Percentiles rank a stretch among this genome's conserved stretches.
phyloP scores from a whole-genome alignment of 1,140 invertebrate genomes.

The Drosophila quadrilineata region DNA sequence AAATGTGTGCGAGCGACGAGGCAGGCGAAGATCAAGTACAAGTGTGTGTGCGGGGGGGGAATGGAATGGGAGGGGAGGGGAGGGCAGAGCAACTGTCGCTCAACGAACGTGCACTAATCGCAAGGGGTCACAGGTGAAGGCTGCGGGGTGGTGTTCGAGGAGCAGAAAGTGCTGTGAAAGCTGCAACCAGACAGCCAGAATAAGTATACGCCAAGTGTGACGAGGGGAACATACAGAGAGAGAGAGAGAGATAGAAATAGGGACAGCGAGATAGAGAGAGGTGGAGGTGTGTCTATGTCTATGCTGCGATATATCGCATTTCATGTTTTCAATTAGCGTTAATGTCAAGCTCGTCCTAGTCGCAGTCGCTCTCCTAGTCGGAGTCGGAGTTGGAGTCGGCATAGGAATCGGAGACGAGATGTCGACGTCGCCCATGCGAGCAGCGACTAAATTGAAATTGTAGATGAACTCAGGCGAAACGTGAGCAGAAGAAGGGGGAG shows the following conservation, averaged over 20 bases:
- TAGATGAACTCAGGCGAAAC: not conserved
- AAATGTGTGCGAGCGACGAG: slow-evolving; percentile 51
- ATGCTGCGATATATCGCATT: slow-evolving; percentile 55
- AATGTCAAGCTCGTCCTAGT: slow-evolving; percentile 49
- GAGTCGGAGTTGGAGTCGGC: too few species aligned
- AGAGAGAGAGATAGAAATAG: too few species aligned
- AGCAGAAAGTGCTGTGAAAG: not conserved
- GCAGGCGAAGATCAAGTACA: too few species aligned
- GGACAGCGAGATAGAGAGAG: too few species aligned
- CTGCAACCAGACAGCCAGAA: slow-evolving; percentile 8
- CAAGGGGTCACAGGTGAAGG: not conserved
- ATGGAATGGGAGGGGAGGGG: too few species aligned
- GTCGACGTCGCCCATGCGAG: not conserved
- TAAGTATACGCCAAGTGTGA: slow-evolving; percentile 34
- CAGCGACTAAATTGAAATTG: slow-evolving; percentile 10
- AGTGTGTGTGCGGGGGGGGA: too few species aligned
- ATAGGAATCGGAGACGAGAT: too few species aligned
- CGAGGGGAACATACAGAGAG: slow-evolving; percentile 2
- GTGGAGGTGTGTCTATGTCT: slow-evolving; percentile 10
- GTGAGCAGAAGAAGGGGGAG: not conserved
- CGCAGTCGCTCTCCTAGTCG: slow-evolving; percentile 6
- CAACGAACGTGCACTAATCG: slow-evolving; percentile 63
- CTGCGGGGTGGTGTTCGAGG: not conserved
- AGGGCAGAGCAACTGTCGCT: slow-evolving; percentile 14
- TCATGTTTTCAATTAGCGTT: slow-evolving; percentile 76